Evolutionary conservation across 2,797 vertebrate species (phyloP), one percentile per base, ranked within the genome.

Genomic region (Corythornis leucogaster): DNA sequence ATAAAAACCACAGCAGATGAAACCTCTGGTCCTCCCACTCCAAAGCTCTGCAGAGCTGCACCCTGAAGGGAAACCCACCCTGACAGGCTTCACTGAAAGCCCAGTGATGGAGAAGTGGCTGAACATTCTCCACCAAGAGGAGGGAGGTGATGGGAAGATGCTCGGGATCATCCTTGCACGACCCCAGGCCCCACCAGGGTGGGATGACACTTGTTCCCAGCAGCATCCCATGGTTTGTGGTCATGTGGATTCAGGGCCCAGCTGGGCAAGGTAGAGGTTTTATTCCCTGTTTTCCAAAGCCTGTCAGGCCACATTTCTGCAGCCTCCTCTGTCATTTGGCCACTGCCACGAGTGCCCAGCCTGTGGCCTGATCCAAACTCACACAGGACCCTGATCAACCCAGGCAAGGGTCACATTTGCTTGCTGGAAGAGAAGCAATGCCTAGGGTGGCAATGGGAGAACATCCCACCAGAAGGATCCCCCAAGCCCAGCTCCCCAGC

Each of bases 151-250:
- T 2, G 30, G 68, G 69, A 28, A 42, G 81, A 7, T 4, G 30
- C 70, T 7, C 2, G 0, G 33, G 42, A 45, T 6, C 24, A 17
- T 31, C 50, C 42, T 26, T 3, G 3, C 0, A 0, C 6, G 4
- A 45, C 20, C 61, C 22, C 45, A 67, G 38, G 50, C 8, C 7
- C 20, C 54, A 33, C 7, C 26, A 30, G n/a, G 15, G 14, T 7
- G 4, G 71, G 63, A 40, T 2, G 2, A 33, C 9, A 53, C 48
- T 12, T 1, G 1, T 3, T 25, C 33, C 22, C 6, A 11, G 4
- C n/a, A 80, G 69, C 61, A 70, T 25, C 62, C 57, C 78, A 20
- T n/a, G 42, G 0, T 45, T 4, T 6, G 15, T 12, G 26, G 24
- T 62, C 5, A 0, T 3, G 28, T 8, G 51, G 53, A 21, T 86